Evolutionary conservation across 1,140 invertebrate species (phyloP).

Genomic region (Lucilia cuprina): DNA sequence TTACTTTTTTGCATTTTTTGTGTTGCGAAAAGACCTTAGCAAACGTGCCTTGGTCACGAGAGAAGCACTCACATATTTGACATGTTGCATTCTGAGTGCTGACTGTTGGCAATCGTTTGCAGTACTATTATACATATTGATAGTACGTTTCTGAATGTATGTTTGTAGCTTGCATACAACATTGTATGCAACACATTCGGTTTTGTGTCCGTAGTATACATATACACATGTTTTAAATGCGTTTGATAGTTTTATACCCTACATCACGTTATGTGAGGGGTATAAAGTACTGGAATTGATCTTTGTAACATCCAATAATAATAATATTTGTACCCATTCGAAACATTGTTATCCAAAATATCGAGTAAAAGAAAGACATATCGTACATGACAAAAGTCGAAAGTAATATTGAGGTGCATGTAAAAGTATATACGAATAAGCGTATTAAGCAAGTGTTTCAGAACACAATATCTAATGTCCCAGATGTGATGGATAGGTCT

Average conservation of each 20-base stretch:
- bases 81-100: neutral
- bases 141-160: neutral
- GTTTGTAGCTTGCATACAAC: neutral
- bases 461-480: too few relatives aligned
- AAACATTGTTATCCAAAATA: too few relatives aligned
- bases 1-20: neutral
- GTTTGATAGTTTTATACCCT: neutral
- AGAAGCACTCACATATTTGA: neutral
- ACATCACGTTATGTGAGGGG: too few relatives aligned
- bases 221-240: conserved; percentile 31
- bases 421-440: too few relatives aligned
- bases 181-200: conserved; percentile 18
- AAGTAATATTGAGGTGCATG: too few relatives aligned
- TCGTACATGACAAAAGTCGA: too few relatives aligned
- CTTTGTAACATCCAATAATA: too few relatives aligned
- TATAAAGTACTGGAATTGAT: too few relatives aligned
- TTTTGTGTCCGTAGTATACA: conserved; percentile 22
- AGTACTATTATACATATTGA: neutral
- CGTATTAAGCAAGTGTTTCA: too few relatives aligned
- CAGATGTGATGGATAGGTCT: too few relatives aligned
- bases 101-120: neutral
- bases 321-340: too few relatives aligned
- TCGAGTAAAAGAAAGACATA: too few relatives aligned
- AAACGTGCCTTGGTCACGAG: conserved; percentile 28
- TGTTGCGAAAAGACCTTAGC: neutral